Evolutionary conservation across 2,113 vertebrate genomes (phyloP).

Genomic region (Scophthalmus maximus): DNA sequence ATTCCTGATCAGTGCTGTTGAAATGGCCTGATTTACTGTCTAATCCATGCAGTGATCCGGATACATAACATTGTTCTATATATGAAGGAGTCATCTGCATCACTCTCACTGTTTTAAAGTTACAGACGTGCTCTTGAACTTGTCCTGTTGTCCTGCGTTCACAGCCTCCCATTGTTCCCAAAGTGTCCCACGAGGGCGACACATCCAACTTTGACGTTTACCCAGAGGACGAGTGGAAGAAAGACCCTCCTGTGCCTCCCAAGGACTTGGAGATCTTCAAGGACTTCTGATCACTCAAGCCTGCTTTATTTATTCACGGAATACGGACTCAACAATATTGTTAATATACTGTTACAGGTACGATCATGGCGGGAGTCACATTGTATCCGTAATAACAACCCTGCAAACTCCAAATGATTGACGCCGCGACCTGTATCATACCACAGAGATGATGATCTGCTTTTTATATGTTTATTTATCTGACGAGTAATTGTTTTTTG

Average conservation of each 20-base stretch:
- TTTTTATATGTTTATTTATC: slow-evolving; percentile 60
- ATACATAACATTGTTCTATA: neutral
- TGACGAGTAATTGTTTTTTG: slow-evolving; percentile 8
- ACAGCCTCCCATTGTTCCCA: slow-evolving; percentile 94
- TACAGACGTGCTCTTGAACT: neutral
- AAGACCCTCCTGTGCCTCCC: slow-evolving; percentile 82
- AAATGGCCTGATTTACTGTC: too few species aligned
- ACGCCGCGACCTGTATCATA: slow-evolving; percentile 52
- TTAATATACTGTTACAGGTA: slow-evolving; percentile 21
- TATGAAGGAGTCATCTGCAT: too few species aligned
- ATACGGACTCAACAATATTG: slow-evolving; percentile 3
- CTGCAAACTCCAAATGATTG: slow-evolving; percentile 20
- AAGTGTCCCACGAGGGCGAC: slow-evolving; percentile 91
- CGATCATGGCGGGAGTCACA: neutral
- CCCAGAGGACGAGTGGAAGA: slow-evolving; percentile 93
- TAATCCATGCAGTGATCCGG: neutral
- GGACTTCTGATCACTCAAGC: slow-evolving; percentile 88
- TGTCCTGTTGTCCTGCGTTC: neutral
- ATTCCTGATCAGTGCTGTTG: neutral
- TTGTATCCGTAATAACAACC: neutral
- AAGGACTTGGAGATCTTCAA: slow-evolving; percentile 94
- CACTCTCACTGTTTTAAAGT: too few species aligned
- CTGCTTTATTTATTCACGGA: slow-evolving; percentile 19
- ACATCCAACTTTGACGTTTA: slow-evolving; percentile 98
- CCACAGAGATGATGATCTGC: slow-evolving; percentile 37